Conservation (phyloP, 2,888 invertebrate genomes). For the Dyspetes luteomarginatus region DNA sequence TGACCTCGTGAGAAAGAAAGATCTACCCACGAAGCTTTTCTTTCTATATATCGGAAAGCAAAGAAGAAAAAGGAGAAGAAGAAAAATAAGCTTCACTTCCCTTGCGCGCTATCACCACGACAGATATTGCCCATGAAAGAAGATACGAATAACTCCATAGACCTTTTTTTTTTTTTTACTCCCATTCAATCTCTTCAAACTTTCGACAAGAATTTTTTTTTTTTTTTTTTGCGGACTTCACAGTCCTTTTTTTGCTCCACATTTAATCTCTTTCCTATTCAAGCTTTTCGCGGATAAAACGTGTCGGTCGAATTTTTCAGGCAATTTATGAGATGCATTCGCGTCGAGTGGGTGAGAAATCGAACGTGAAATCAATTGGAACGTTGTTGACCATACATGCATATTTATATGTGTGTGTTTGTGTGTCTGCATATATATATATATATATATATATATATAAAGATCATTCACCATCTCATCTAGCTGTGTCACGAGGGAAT, state of each 20-base stretch:
- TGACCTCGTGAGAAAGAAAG: conserved; percentile 46
- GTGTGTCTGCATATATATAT: neutral
- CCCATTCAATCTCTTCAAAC: no score
- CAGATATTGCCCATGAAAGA: conserved; percentile 37
- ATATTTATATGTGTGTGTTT: no score
- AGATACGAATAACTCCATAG: no score
- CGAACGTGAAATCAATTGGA: conserved; percentile 53
- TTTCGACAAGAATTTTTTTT: no score
- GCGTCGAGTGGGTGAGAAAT: conserved; percentile 24
- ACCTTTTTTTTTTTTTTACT: no score
- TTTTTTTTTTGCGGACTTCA: no score
- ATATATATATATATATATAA: conserved; percentile 1
- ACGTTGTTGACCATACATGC: no score
- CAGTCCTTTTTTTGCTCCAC: no score
- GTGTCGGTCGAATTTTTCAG: no score
- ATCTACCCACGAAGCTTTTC: conserved; percentile 18
- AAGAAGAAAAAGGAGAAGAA: conserved; percentile 8
- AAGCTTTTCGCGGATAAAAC: no score
- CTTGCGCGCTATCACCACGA: conserved; percentile 41
- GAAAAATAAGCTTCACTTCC: neutral
- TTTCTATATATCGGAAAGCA: neutral
- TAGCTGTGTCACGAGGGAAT: conserved; percentile 16
- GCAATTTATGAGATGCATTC: neutral
- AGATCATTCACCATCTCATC: conserved; percentile 41
- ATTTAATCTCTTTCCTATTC: no score